phyloP scores from a whole-genome alignment of 92 coral and sea anemone genomes.

The Actinostola sp. region DNA sequence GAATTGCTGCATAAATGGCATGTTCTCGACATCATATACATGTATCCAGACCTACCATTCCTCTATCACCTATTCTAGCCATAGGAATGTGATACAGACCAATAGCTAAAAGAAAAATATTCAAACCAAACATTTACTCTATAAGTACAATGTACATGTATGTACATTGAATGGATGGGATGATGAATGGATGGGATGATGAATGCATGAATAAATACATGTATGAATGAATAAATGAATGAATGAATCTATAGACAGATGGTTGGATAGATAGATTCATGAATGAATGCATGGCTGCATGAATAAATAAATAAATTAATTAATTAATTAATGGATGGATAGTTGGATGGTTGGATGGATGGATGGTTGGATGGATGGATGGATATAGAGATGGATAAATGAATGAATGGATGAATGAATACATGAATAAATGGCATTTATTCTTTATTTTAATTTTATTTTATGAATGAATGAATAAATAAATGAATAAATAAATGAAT shows the following conservation, averaged over 20 bases:
- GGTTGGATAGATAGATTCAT: background rate
- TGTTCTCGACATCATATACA: too few relatives aligned
- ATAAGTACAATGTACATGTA: too few relatives aligned
- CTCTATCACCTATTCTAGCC: constrained; percentile 89
- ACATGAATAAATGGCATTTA: too few relatives aligned
- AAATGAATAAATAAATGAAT: background rate
- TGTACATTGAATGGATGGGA: too few relatives aligned
- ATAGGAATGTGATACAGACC: constrained; percentile 93
- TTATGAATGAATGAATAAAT: background rate
- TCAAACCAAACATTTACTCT: background rate
- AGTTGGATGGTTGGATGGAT: background rate
- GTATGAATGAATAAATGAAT: background rate
- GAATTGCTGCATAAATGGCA: too few relatives aligned
- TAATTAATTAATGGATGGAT: background rate
- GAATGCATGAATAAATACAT: too few relatives aligned
- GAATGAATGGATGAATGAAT: background rate
- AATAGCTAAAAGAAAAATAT: constrained; percentile 48
- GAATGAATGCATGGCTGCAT: background rate
- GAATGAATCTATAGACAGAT: background rate
- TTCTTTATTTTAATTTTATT: too few relatives aligned
- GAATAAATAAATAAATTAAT: background rate
- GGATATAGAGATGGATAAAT: background rate
- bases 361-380: background rate
- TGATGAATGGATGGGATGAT: too few relatives aligned
- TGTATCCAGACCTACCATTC: constrained; percentile 68